A percentile compares a stretch with the other conserved stretches of the same genome.
Conservation (phyloP, 2,888 invertebrate genomes). For the Torymus texanus region DNA sequence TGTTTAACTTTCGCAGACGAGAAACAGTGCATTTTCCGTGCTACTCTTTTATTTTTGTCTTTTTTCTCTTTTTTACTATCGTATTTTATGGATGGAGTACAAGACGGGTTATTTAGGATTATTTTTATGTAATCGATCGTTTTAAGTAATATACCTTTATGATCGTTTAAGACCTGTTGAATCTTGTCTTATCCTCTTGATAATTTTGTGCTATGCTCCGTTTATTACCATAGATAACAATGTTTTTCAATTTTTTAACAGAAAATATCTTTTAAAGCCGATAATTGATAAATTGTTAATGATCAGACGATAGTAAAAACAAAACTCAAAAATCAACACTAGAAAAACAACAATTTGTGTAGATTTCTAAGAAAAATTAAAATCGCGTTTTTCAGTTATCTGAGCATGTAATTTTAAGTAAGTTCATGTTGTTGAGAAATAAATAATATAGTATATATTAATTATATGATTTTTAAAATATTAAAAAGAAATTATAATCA, state of each 20-base stretch:
- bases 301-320: background rate
- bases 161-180: background rate
- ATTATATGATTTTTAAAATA: background rate
- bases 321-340: background rate
- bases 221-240: background rate
- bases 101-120: slow-evolving; percentile 24
- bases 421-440: background rate
- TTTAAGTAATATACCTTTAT: slow-evolving; percentile 20
- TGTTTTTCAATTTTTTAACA: background rate
- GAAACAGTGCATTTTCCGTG: slow-evolving; percentile 23
- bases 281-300: background rate
- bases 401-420: slow-evolving; percentile 17
- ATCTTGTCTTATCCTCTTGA: background rate
- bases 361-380: no score
- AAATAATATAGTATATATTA: slow-evolving; percentile 10
- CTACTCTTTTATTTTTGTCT: slow-evolving; percentile 1
- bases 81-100: slow-evolving; percentile 11
- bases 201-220: background rate
- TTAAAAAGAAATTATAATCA: slow-evolving; percentile 10
- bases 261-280: background rate
- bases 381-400: background rate
- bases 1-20: slow-evolving; percentile 15
- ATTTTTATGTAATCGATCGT: slow-evolving; percentile 27
- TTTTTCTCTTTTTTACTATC: slow-evolving; percentile 28
- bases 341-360: no score